Evolutionary conservation across 2,113 vertebrate species (phyloP).

Genomic region (Pomatorhinus ruficollis): DNA sequence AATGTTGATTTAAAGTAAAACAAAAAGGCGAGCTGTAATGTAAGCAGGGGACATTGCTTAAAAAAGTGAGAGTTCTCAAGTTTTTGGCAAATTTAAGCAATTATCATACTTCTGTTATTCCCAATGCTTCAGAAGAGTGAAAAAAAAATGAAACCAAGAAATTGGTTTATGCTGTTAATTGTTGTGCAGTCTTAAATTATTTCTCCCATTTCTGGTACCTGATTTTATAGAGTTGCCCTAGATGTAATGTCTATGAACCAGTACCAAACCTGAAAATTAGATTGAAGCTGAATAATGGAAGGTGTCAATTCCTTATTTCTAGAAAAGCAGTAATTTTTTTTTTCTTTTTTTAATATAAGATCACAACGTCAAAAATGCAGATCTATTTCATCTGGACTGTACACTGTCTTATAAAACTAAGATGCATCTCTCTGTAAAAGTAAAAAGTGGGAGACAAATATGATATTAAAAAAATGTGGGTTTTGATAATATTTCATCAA

Average conservation of each 20-base stretch:
- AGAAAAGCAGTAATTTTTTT: neutral
- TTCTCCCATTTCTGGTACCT: neutral
- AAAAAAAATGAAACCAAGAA: rapidly evolving
- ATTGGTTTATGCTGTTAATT: neutral
- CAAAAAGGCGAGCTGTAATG: neutral
- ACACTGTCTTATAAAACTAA: neutral
- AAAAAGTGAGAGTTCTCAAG: neutral
- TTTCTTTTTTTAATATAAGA: neutral
- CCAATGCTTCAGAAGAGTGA: neutral
- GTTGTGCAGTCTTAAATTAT: neutral
- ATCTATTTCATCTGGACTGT: neutral
- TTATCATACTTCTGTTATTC: neutral
- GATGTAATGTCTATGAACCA: neutral
- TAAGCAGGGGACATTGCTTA: neutral
- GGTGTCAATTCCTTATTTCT: neutral
- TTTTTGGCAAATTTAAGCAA: neutral
- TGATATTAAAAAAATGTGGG: neutral
- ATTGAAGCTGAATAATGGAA: neutral
- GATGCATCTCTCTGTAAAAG: neutral
- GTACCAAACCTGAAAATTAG: neutral
- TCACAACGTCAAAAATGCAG: neutral
- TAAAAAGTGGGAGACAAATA: neutral
- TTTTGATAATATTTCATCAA: neutral
- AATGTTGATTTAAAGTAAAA: neutral
- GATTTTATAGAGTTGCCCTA: neutral